Conservation (phyloP, 1,140 invertebrate genomes). For the Wasmannia auropunctata region DNA sequence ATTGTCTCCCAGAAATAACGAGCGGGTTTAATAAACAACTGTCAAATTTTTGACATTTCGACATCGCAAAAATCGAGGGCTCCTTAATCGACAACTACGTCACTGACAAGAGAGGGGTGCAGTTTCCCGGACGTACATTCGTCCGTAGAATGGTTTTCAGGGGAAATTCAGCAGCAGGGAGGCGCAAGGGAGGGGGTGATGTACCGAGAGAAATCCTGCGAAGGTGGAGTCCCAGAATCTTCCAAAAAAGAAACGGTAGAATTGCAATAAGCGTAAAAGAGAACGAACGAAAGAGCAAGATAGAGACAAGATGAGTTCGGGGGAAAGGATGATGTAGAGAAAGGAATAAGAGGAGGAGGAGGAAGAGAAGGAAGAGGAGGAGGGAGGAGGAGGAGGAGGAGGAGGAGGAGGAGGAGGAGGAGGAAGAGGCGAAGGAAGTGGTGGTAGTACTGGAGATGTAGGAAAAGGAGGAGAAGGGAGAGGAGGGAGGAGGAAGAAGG, state of each 20-base stretch:
- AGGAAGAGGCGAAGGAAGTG: no score
- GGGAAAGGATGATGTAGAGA: background rate
- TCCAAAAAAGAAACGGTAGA: slow-evolving; percentile 31
- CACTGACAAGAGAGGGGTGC: slow-evolving; percentile 58
- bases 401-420: background rate
- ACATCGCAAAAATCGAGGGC: background rate
- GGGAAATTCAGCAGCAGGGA: slow-evolving; percentile 53
- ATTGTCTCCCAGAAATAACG: background rate
- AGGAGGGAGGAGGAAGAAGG: no score
- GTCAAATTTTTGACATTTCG: background rate
- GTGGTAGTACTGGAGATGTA: no score
- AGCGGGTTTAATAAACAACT: background rate
- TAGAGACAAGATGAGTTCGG: background rate
- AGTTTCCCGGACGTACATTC: slow-evolving; percentile 57
- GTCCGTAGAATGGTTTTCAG: slow-evolving; percentile 53
- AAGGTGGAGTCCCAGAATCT: slow-evolving; percentile 26
- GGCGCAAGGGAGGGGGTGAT: background rate
- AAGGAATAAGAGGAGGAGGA: background rate
- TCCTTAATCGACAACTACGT: slow-evolving; percentile 29
- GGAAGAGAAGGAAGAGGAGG: background rate
- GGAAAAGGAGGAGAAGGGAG: background rate
- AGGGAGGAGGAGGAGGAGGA: background rate
- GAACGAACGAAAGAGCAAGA: background rate
- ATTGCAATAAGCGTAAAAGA: background rate
- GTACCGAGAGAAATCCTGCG: slow-evolving; percentile 21